These are phyloP conservation scores for Marcusenius ussheri DNA, from an alignment of 2,113 vertebrate species.

Conservation along the genomic window DNA sequence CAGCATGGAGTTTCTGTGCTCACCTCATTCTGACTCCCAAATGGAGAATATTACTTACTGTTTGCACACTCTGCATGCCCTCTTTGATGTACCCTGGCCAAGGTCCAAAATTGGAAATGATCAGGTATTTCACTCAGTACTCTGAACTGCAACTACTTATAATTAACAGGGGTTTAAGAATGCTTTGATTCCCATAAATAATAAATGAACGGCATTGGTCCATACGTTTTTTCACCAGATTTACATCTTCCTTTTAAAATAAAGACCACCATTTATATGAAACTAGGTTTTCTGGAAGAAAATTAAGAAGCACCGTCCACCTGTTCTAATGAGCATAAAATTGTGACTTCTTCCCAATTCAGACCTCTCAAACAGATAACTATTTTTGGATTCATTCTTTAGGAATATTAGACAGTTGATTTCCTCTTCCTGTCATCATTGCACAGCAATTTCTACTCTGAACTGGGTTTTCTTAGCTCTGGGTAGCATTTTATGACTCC, in stretches of 20 bases:
- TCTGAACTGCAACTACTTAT: not conserved
- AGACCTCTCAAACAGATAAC: not conserved
- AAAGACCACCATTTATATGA: not conserved
- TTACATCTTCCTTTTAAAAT: not conserved
- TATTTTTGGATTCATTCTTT: not conserved
- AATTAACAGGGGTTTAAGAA: not conserved
- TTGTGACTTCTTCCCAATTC: not conserved
- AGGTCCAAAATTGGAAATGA: constrained; percentile 79
- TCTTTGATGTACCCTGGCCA: constrained; percentile 78
- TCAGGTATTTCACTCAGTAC: constrained; percentile 65
- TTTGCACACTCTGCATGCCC: constrained; percentile 70
- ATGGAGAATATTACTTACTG: constrained; percentile 85
- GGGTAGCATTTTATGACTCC: not conserved
- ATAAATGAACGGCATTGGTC: not conserved
- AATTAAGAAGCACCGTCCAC: not conserved
- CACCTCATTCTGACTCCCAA: constrained; percentile 73
- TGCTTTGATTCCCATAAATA: not conserved
- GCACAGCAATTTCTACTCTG: not conserved
- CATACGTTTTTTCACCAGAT: not conserved
- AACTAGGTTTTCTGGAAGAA: not conserved
- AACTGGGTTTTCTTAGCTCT: not conserved
- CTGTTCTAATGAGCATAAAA: not conserved
- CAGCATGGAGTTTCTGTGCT: constrained; percentile 88
- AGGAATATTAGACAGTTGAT: not conserved
- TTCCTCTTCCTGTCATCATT: not conserved